A percentile compares a stretch with the other conserved stretches of the same genome.
Evolutionary conservation across 2,797 vertebrate species (phyloP).

Genomic region (Halcyon leucocephala): DNA sequence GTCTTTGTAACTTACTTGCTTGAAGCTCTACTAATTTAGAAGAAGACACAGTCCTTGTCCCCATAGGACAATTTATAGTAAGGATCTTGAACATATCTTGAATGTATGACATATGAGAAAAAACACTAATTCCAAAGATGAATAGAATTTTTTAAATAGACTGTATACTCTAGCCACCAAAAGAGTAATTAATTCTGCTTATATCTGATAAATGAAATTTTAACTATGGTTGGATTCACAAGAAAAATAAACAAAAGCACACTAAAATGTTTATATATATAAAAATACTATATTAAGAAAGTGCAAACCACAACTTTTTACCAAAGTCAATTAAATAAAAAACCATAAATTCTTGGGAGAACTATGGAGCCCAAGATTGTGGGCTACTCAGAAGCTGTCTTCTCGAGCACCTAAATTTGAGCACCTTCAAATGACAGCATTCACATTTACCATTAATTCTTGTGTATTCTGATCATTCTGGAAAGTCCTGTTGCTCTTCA

Average conservation of each 20-base stretch:
- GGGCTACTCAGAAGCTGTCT: background rate
- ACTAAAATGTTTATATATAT: background rate
- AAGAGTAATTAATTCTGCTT: background rate
- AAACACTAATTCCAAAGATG: background rate
- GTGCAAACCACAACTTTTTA: background rate
- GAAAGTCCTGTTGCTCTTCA: background rate
- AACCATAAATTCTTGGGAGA: background rate
- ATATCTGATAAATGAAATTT: background rate
- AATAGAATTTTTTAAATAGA: background rate
- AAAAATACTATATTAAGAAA: background rate
- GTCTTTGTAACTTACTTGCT: background rate
- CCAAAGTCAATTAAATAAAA: background rate
- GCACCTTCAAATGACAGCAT: background rate
- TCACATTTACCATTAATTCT: background rate
- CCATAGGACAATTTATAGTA: background rate
- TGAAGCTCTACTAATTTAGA: constrained; percentile 7
- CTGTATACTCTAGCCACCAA: background rate
- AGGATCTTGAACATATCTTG: background rate
- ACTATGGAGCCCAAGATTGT: background rate
- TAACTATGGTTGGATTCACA: background rate
- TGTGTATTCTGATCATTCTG: background rate
- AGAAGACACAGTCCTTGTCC: background rate
- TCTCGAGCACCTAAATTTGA: background rate
- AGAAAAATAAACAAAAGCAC: background rate
- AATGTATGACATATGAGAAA: background rate